Evolutionary conservation across 2,888 invertebrate genomes (phyloP).

Genomic region (Nomada fabriciana): DNA sequence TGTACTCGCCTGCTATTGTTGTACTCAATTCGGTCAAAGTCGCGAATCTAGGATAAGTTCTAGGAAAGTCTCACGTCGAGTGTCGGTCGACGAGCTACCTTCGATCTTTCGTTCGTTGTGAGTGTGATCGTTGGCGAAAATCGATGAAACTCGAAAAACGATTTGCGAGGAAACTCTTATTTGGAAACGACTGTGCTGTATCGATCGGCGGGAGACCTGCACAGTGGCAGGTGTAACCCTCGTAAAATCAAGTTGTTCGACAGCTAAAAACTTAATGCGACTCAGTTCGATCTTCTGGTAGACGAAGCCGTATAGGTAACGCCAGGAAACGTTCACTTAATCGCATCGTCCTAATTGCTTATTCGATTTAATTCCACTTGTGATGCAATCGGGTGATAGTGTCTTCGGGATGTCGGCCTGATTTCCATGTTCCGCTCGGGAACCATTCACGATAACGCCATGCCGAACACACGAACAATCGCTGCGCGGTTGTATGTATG

Average conservation of each 20-base stretch:
- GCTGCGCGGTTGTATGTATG: not conserved
- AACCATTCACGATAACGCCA: no score
- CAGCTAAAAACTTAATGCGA: constrained; percentile 48
- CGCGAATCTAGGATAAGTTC: constrained; percentile 41
- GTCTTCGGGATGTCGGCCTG: constrained; percentile 1
- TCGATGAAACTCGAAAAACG: not conserved
- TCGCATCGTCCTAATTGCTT: constrained; percentile 72
- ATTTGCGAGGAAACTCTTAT: not conserved
- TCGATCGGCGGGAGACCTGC: constrained; percentile 27
- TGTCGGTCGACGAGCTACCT: not conserved
- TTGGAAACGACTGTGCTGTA: constrained; percentile 8
- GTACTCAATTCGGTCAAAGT: constrained; percentile 37
- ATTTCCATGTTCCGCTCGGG: not conserved
- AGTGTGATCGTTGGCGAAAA: not conserved
- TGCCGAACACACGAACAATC: not conserved
- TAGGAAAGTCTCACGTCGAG: not conserved
- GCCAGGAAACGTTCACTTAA: constrained; percentile 71
- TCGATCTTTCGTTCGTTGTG: not conserved
- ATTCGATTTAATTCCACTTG: constrained; percentile 75
- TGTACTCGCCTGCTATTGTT: constrained; percentile 12
- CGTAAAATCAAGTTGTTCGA: constrained; percentile 32
- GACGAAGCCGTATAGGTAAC: constrained; percentile 58
- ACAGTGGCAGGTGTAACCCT: not conserved
- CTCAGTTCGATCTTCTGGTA: constrained; percentile 47
- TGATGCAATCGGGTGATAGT: constrained; percentile 60